Evolutionary conservation across 2,113 vertebrate genomes (phyloP).

Genomic region (Taxidea taxus): DNA sequence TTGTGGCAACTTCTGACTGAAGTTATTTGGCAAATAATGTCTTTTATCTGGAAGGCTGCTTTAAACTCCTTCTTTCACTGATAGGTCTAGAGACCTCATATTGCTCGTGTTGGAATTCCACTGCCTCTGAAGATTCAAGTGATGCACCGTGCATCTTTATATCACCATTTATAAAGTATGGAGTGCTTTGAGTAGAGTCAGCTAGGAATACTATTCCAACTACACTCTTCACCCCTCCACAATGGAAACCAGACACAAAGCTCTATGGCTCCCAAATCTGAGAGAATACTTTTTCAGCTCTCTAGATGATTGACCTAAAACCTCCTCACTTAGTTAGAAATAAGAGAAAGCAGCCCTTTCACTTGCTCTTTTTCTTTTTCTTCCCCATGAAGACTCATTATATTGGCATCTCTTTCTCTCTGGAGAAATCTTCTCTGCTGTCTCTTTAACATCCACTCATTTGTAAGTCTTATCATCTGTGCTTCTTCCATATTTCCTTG

Average conservation of each 20-base stretch:
- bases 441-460: neutral
- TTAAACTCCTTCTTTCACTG: neutral
- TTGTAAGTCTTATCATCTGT: neutral
- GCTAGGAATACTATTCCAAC: neutral
- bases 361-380: neutral
- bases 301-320: neutral
- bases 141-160: neutral
- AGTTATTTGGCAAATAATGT: neutral
- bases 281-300: neutral
- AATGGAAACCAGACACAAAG: neutral
- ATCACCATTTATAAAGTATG: too few species aligned
- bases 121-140: neutral
- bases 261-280: neutral
- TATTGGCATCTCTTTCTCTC: neutral
- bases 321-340: neutral
- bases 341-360: neutral
- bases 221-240: neutral
- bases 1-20: neutral
- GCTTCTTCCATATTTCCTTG: neutral
- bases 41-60: neutral
- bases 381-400: accelerated
- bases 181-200: neutral
- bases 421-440: neutral
- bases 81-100: neutral
- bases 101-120: neutral